Evolutionary conservation across 2,888 invertebrate species (phyloP).

Genomic region (Timandra comae): DNA sequence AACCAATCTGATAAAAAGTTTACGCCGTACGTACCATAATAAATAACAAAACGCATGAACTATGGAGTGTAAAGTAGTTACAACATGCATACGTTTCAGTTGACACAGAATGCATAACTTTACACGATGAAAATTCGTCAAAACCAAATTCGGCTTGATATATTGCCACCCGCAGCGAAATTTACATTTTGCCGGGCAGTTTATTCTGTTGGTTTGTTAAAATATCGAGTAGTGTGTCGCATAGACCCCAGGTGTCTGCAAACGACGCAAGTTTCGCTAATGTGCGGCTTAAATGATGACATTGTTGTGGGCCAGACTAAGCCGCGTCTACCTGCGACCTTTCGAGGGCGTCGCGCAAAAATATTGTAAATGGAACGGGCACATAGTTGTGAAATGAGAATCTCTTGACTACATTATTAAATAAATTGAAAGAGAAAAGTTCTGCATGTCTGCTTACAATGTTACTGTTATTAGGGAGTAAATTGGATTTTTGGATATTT

Average conservation of each 20-base stretch:
- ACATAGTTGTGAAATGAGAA: too few relatives aligned
- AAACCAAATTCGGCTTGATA: constrained; percentile 35
- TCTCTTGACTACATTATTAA: too few relatives aligned
- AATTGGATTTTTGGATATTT: too few relatives aligned
- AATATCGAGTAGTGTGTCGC: constrained; percentile 60
- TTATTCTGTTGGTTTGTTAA: constrained; percentile 53
- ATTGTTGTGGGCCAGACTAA: constrained; percentile 46
- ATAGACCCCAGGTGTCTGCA: constrained; percentile 59
- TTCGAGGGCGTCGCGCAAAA: constrained; percentile 16
- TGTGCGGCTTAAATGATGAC: constrained; percentile 73
- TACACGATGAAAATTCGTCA: constrained; percentile 26
- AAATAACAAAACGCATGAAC: too few relatives aligned
- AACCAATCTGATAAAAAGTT: too few relatives aligned
- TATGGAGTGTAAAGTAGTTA: constrained; percentile 1
- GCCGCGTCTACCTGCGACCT: constrained; percentile 32
- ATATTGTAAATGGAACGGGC: constrained; percentile 8
- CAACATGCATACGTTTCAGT: constrained; percentile 13
- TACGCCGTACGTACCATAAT: too few relatives aligned
- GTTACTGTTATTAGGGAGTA: too few relatives aligned
- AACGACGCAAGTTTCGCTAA: constrained; percentile 71
- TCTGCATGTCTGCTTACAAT: too few relatives aligned
- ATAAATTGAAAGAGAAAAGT: too few relatives aligned
- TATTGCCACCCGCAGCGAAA: constrained; percentile 38
- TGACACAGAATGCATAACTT: constrained; percentile 17
- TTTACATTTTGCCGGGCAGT: constrained; percentile 52